These are phyloP conservation scores for Promerops cafer DNA, from an alignment of 2,113 vertebrate genomes.

Conservation along the genomic window DNA sequence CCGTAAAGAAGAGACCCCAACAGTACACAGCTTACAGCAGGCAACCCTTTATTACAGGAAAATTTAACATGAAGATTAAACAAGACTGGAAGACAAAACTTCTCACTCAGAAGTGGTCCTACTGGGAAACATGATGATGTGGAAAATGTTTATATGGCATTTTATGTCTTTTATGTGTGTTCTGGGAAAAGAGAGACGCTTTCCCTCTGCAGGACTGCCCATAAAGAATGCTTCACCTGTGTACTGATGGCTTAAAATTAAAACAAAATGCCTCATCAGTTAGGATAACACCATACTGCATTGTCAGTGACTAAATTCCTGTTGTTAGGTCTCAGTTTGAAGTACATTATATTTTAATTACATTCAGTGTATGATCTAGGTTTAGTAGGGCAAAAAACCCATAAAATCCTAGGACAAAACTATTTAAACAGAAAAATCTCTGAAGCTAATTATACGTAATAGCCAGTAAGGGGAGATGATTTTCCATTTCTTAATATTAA, in stretches of 20 bases:
- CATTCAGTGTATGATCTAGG: neutral
- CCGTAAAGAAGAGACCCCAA: neutral
- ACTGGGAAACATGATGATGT: neutral
- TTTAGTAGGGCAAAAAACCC: conserved; percentile 24
- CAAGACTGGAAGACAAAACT: neutral
- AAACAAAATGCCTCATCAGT: conserved; percentile 31
- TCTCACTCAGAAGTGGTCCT: neutral
- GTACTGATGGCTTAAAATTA: neutral
- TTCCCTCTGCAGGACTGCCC: neutral
- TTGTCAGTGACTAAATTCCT: conserved; percentile 3
- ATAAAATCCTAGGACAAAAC: conserved; percentile 53
- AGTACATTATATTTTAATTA: conserved; percentile 49
- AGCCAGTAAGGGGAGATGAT: neutral
- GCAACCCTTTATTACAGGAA: neutral
- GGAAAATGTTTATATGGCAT: neutral
- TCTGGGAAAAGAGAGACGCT: neutral
- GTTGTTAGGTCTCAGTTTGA: conserved; percentile 48
- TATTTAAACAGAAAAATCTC: conserved; percentile 34
- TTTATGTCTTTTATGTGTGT: neutral
- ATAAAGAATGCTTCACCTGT: conserved; percentile 14
- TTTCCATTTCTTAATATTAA: conserved; percentile 34
- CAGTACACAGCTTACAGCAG: neutral
- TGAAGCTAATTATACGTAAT: conserved; percentile 47
- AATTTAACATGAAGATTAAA: neutral
- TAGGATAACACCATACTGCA: neutral